These are phyloP conservation scores for Frankliniella fusca DNA, from an alignment of 2,888 invertebrate species.

Conservation along the genomic window DNA sequence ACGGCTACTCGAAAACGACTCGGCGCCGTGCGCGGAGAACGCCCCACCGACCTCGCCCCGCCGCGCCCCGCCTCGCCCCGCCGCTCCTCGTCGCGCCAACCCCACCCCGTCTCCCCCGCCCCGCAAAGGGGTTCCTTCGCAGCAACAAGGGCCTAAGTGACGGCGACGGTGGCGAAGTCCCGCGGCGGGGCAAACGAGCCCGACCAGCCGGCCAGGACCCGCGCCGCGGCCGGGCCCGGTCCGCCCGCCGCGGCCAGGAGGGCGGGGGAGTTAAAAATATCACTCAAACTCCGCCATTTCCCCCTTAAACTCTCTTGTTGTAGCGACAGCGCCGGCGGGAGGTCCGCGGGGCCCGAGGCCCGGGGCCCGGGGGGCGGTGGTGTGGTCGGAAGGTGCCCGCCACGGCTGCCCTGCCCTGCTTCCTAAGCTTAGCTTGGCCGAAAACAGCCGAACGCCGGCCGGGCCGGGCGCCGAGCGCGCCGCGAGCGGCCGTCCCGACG, in stretches of 20 bases:
- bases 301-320: conserved; percentile 24
- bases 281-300: conserved; percentile 26
- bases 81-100: neutral
- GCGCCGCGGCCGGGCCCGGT: neutral
- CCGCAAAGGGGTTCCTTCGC: neutral
- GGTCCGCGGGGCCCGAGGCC: neutral
- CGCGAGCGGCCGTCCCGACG: neutral
- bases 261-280: conserved; percentile 20
- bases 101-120: neutral
- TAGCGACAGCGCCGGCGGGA: conserved; percentile 2
- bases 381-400: neutral
- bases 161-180: neutral
- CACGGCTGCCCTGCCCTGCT: neutral
- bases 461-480: neutral
- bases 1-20: neutral
- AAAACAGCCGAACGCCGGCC: conserved; percentile 13
- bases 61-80: neutral
- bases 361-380: neutral
- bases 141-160: conserved; percentile 3
- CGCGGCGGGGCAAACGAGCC: neutral
- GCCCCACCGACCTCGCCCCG: neutral
- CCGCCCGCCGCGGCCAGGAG: neutral
- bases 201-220: neutral
- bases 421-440: conserved; percentile 24
- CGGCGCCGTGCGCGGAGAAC: neutral